phyloP scores from a whole-genome alignment of 2,888 invertebrate species.

The Tetheella fluctuosa region DNA sequence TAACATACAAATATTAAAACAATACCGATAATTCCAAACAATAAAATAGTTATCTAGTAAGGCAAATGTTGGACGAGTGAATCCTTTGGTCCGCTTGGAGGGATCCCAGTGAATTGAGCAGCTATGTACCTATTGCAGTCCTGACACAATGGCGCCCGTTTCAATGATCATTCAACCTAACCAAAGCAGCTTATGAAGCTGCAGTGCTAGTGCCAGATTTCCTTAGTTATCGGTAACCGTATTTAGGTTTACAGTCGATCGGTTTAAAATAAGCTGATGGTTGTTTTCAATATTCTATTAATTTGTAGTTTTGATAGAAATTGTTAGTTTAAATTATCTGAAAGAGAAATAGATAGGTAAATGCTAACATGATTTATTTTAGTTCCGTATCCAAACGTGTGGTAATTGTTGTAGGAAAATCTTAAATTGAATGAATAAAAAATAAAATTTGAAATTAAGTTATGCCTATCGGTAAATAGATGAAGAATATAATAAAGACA shows the following conservation, averaged over 20 bases:
- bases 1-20: conserved; percentile 33
- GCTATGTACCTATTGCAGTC: conserved; percentile 38
- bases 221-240: conserved; percentile 24
- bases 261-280: neutral
- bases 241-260: conserved; percentile 18
- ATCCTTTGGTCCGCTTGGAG: conserved; percentile 24
- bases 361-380: too few species aligned
- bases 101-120: conserved; percentile 45
- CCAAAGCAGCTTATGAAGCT: conserved; percentile 60
- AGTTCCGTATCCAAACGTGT: too few species aligned
- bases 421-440: too few species aligned
- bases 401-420: too few species aligned
- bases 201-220: conserved; percentile 21
- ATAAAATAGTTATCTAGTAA: conserved; percentile 28
- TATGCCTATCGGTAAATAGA: conserved; percentile 33
- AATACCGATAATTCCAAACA: conserved; percentile 32
- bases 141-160: conserved; percentile 43
- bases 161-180: conserved; percentile 62
- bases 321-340: too few species aligned
- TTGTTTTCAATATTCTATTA: conserved; percentile 1
- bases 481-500: conserved; percentile 62
- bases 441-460: too few species aligned
- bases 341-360: too few species aligned
- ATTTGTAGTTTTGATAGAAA: too few species aligned
- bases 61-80: neutral